Evolutionary conservation across 2,888 invertebrate species (phyloP).

Genomic region (Cerastis leucographa): DNA sequence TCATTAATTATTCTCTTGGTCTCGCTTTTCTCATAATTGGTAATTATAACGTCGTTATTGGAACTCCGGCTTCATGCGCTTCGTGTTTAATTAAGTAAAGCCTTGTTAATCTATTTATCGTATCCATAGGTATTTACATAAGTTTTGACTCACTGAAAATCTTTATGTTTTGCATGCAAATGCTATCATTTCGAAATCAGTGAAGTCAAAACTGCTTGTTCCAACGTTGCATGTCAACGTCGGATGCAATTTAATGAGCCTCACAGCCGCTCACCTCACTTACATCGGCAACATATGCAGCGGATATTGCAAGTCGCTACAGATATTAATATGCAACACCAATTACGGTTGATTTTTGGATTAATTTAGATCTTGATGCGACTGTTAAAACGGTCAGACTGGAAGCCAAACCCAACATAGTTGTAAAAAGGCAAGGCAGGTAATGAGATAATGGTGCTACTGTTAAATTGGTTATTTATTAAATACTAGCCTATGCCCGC

Average conservation of each 20-base stretch:
- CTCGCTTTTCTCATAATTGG: background rate
- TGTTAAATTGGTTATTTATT: slow-evolving; percentile 37
- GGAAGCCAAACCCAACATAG: background rate
- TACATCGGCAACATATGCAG: background rate
- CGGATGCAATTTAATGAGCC: background rate
- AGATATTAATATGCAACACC: background rate
- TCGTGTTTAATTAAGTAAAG: background rate
- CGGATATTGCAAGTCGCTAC: slow-evolving; percentile 1
- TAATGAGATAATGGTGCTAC: background rate
- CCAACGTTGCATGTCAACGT: background rate
- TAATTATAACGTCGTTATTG: slow-evolving; percentile 26
- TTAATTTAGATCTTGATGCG: background rate
- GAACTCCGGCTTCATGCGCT: background rate
- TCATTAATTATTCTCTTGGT: background rate
- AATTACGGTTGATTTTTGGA: slow-evolving; percentile 61
- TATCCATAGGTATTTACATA: too few relatives aligned
- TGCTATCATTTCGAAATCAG: background rate
- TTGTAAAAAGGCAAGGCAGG: background rate
- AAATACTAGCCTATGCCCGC: too few relatives aligned
- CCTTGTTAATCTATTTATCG: background rate
- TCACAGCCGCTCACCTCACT: background rate
- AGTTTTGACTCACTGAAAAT: background rate
- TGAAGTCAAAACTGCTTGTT: background rate
- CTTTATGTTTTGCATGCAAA: background rate
- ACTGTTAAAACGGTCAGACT: background rate